phyloP scores from a whole-genome alignment of 2,113 vertebrate genomes.

The Oreochromis aureus region DNA sequence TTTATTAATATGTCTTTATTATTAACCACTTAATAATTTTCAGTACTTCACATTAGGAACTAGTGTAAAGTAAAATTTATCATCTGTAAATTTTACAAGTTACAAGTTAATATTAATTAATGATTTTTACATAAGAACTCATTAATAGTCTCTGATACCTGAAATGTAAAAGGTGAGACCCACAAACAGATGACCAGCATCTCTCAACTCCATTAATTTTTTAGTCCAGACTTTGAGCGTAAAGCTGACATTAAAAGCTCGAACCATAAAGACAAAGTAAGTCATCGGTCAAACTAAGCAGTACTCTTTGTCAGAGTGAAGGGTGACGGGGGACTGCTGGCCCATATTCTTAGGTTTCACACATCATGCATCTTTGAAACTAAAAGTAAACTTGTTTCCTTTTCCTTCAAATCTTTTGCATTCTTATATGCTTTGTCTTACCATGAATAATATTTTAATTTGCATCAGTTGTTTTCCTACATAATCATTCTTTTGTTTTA shows the following conservation, averaged over 20 bases:
- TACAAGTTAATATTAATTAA: neutral
- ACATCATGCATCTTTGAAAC: neutral
- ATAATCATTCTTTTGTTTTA: no score
- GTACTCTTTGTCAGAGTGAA: neutral
- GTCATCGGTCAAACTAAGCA: accelerated
- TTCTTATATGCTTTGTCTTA: no score
- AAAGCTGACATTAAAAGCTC: neutral
- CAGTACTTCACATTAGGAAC: accelerated
- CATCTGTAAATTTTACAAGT: no score
- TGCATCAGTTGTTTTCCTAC: no score
- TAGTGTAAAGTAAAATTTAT: accelerated
- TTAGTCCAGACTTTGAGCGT: neutral
- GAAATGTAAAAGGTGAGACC: neutral
- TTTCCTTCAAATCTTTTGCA: neutral
- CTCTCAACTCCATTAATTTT: neutral
- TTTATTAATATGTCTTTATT: neutral
- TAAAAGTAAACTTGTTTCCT: neutral
- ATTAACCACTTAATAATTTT: accelerated
- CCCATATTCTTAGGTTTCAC: neutral
- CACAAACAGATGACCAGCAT: neutral
- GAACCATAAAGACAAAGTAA: neutral
- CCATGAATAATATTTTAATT: no score
- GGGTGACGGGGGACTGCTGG: neutral
- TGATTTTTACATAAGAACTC: neutral
- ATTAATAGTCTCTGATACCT: neutral